phyloP scores from a whole-genome alignment of 2,797 vertebrate species.

The Coregonus ussuriensis region DNA sequence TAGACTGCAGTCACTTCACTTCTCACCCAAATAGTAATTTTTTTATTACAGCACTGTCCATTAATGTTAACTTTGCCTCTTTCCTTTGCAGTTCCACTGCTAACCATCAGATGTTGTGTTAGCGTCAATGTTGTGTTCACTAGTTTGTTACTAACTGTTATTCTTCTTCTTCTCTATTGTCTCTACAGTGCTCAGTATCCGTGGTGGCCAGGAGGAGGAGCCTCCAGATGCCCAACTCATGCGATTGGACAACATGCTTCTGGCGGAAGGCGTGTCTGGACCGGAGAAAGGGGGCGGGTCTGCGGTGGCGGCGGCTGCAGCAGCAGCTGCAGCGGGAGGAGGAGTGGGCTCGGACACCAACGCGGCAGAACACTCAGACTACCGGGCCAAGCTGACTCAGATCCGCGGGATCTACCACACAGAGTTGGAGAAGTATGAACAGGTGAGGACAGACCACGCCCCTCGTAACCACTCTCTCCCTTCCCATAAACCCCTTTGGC shows the following conservation, averaged over 20 bases:
- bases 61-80: neutral
- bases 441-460: constrained; percentile 75
- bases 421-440: constrained; percentile 99
- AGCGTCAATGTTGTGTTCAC: neutral
- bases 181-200: constrained; percentile 92
- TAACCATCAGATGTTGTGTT: too few species aligned
- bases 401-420: constrained; percentile 99
- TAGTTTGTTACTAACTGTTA: neutral
- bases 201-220: constrained; percentile 97
- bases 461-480: neutral
- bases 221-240: constrained; percentile 97
- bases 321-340: constrained; percentile 84
- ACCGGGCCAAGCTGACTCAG: constrained; percentile 97
- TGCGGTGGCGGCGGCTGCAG: constrained; percentile 88
- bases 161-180: constrained; percentile 11
- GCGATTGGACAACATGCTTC: constrained; percentile 98
- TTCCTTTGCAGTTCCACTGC: neutral
- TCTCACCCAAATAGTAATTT: neutral
- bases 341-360: constrained; percentile 86
- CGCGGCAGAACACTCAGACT: constrained; percentile 96
- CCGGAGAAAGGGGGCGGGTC: constrained; percentile 95
- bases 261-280: constrained; percentile 97
- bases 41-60: neutral
- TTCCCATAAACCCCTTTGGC: neutral
- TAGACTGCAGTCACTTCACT: constrained; percentile 6